Evolutionary conservation across 2,888 invertebrate genomes (phyloP).

Genomic region (Laothoe populi): DNA sequence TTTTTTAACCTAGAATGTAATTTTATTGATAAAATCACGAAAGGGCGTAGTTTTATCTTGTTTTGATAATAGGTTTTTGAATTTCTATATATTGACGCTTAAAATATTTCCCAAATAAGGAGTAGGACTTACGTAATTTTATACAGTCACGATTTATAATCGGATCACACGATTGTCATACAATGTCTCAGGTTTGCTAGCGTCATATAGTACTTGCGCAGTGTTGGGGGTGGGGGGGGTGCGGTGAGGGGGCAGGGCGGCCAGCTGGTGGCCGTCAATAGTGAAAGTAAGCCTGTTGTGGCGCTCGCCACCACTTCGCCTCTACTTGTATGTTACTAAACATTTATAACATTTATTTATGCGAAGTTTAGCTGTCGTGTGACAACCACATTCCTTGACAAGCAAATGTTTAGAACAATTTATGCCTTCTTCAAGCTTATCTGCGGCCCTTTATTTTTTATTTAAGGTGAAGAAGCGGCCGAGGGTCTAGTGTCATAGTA

Average conservation of each 20-base stretch:
- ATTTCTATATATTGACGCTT: no score
- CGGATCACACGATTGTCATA: conserved; percentile 3
- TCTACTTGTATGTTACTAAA: conserved; percentile 39
- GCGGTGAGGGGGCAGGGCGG: conserved; percentile 45
- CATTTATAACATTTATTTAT: conserved; percentile 43
- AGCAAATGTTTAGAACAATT: not conserved
- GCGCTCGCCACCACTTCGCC: conserved; percentile 54
- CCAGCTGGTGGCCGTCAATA: conserved; percentile 81
- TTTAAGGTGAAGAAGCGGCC: no score
- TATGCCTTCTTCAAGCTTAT: not conserved
- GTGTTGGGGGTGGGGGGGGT: conserved; percentile 47
- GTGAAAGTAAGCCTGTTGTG: conserved; percentile 77
- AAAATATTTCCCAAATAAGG: no score
- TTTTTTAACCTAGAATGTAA: not conserved
- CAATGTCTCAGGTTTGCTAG: not conserved
- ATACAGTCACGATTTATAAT: not conserved
- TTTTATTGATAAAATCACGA: not conserved
- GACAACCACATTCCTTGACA: not conserved
- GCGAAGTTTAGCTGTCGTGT: not conserved
- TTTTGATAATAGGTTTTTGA: no score
- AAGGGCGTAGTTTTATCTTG: no score
- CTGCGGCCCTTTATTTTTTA: no score
- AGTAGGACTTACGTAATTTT: no score
- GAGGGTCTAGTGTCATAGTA: no score
- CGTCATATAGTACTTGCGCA: conserved; percentile 51